phyloP scores from a whole-genome alignment of 2,113 vertebrate genomes.

The Mellivora capensis region DNA sequence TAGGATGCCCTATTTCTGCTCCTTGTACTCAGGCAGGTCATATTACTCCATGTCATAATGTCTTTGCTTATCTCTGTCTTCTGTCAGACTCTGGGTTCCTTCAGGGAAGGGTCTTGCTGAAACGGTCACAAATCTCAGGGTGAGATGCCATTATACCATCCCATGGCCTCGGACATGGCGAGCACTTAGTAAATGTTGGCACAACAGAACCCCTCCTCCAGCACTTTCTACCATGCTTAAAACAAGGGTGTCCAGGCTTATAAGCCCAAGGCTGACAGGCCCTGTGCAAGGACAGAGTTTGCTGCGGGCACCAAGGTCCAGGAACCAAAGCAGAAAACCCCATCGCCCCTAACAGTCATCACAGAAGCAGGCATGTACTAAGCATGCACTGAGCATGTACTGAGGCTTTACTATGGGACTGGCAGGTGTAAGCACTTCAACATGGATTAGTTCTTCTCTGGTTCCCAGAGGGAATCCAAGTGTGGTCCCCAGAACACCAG shows the following conservation, averaged over 20 bases:
- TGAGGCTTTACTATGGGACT: neutral
- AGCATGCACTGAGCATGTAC: neutral
- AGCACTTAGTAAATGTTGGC: neutral
- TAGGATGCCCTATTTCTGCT: neutral
- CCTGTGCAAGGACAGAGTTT: neutral
- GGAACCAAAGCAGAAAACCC: neutral
- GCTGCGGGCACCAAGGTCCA: neutral
- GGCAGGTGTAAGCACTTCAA: neutral
- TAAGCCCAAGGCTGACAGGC: neutral
- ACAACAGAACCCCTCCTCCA: neutral
- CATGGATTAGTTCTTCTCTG: neutral
- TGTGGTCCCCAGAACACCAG: neutral
- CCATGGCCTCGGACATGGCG: neutral
- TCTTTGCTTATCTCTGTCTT: neutral
- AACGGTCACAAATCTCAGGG: neutral
- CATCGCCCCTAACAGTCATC: fast-evolving
- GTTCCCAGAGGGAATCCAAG: neutral
- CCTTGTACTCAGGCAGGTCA: neutral
- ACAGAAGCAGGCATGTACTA: neutral
- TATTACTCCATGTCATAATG: too few species aligned
- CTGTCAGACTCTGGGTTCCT: neutral
- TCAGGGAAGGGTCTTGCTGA: neutral
- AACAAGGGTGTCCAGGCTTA: neutral
- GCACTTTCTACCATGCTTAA: neutral
- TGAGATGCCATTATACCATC: neutral